phyloP scores from a whole-genome alignment of 1,140 invertebrate species.

The Pogonomyrmex barbatus region DNA sequence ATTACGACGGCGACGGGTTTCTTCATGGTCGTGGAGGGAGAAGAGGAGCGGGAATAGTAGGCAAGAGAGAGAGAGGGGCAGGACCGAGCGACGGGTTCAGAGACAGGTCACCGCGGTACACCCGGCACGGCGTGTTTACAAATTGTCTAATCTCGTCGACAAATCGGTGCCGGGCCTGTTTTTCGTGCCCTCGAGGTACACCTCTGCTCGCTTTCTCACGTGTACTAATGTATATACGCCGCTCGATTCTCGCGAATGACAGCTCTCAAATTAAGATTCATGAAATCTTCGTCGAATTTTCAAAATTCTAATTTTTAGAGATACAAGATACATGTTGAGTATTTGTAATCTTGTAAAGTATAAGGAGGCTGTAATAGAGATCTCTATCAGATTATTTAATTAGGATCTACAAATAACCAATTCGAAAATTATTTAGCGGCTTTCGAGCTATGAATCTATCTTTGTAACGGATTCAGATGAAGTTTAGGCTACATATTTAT shows the following conservation, averaged over 20 bases:
- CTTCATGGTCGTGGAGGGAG: conserved; percentile 40
- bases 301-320: conserved; percentile 19
- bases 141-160: conserved; percentile 79
- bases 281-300: neutral
- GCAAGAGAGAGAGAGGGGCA: conserved; percentile 3
- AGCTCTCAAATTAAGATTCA: conserved; percentile 47
- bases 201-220: conserved; percentile 25
- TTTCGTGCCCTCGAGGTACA: conserved; percentile 64
- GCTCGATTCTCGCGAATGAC: conserved; percentile 33
- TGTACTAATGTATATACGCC: conserved; percentile 1
- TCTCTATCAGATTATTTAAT: neutral
- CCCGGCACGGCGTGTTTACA: conserved; percentile 78
- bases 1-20: conserved; percentile 72
- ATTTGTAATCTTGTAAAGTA: neutral
- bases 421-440: neutral
- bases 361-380: neutral
- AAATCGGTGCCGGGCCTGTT: conserved; percentile 70
- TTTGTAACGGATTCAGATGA: neutral
- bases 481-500: neutral
- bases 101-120: conserved; percentile 73
- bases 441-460: too few relatives aligned
- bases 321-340: neutral
- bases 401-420: neutral
- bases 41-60: neutral
- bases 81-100: conserved; percentile 63